These are phyloP conservation scores for Actenoides hombroni DNA, from an alignment of 2,113 vertebrate species.

Conservation along the genomic window DNA sequence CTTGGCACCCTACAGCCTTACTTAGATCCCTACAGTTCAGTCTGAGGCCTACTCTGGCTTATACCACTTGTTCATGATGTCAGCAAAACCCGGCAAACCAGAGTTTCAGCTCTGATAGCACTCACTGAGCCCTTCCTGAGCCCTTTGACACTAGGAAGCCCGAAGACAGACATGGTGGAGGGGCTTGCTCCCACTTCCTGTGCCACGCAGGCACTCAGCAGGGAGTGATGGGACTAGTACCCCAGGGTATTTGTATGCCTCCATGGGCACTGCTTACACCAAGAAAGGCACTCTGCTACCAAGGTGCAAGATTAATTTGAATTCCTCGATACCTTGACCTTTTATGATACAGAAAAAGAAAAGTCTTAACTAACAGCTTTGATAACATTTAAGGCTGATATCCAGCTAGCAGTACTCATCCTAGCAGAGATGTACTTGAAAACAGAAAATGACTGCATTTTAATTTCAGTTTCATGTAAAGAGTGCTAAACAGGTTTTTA, in stretches of 20 bases:
- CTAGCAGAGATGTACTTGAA: background rate
- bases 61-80: fast-evolving
- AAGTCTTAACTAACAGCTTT: background rate
- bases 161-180: fast-evolving
- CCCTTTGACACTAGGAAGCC: fast-evolving
- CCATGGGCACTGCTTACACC: background rate
- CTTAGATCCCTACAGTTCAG: background rate
- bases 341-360: background rate
- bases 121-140: background rate
- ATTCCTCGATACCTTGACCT: background rate
- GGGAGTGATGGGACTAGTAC: fast-evolving
- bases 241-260: fast-evolving
- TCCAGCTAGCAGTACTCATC: background rate
- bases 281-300: background rate
- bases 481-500: background rate
- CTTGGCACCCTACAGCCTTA: background rate
- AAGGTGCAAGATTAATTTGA: background rate
- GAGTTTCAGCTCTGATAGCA: background rate
- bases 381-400: background rate
- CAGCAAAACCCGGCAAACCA: background rate
- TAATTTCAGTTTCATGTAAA: background rate
- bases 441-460: background rate
- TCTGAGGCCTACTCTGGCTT: background rate
- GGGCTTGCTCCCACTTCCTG: fast-evolving
- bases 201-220: fast-evolving